These are phyloP conservation scores for Ernsta delagoae DNA, from an alignment of 2,888 invertebrate species.

Conservation along the genomic window DNA sequence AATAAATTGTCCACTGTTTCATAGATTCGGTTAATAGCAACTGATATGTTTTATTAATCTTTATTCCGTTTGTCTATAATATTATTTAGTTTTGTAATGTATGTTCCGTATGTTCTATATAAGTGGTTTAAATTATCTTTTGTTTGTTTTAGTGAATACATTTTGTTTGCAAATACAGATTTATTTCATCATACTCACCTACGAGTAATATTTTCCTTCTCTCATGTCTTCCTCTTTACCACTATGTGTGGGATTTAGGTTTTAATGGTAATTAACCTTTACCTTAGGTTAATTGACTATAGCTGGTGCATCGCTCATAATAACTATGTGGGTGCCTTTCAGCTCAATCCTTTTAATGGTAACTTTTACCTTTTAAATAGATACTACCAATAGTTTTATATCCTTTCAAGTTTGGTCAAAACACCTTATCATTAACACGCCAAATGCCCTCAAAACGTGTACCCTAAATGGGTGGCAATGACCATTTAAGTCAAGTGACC, in stretches of 20 bases:
- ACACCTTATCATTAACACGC: neutral
- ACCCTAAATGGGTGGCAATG: neutral
- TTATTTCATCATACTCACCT: too few relatives aligned
- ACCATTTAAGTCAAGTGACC: neutral
- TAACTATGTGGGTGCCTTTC: too few relatives aligned
- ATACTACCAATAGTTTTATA: neutral
- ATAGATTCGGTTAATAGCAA: neutral
- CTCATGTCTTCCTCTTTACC: too few relatives aligned
- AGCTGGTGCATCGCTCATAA: too few relatives aligned
- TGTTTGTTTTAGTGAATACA: neutral
- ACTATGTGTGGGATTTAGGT: too few relatives aligned
- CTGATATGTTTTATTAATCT: neutral
- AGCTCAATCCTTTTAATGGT: too few relatives aligned
- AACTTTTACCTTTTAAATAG: too few relatives aligned
- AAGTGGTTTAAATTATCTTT: neutral
- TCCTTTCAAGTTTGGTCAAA: neutral
- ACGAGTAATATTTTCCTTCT: too few relatives aligned
- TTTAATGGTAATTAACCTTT: too few relatives aligned
- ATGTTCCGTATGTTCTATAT: too few relatives aligned
- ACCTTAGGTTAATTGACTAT: too few relatives aligned
- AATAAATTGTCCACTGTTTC: slow-evolving; percentile 15
- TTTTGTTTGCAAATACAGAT: too few relatives aligned
- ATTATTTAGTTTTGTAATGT: neutral
- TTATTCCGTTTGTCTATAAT: neutral
- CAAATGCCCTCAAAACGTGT: neutral